Evolutionary conservation across 2,113 vertebrate species (phyloP).

Genomic region (Burhinus oedicnemus): DNA sequence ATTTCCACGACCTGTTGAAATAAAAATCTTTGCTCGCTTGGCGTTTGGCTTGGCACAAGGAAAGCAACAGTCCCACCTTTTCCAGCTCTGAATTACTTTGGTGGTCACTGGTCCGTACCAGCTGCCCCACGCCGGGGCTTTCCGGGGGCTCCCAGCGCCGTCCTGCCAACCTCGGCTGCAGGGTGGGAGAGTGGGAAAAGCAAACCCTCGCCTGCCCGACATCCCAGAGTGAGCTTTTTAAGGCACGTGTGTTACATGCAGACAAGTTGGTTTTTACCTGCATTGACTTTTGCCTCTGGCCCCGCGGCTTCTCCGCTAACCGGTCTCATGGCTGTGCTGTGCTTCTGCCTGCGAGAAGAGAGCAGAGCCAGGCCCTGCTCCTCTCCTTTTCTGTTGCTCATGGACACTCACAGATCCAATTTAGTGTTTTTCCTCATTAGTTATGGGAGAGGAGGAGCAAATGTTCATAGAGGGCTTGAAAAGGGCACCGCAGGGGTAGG

Average conservation of each 20-base stretch:
- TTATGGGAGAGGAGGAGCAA: background rate
- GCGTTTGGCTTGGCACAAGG: background rate
- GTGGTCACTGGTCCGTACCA: background rate
- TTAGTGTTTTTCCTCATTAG: background rate
- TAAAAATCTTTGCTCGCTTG: background rate
- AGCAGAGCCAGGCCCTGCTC: background rate
- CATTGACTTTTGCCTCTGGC: background rate
- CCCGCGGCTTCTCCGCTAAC: background rate
- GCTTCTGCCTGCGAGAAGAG: background rate
- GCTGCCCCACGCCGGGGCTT: background rate
- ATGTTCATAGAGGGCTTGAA: background rate
- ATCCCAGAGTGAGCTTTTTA: background rate
- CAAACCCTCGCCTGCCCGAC: accelerated
- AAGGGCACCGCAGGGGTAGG: background rate
- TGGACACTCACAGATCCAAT: background rate
- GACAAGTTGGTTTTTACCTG: background rate
- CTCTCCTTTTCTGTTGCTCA: background rate
- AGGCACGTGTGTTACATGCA: background rate
- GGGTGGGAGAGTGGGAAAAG: background rate
- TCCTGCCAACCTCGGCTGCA: background rate
- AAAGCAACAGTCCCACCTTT: background rate
- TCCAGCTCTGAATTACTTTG: background rate
- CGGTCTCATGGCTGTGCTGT: background rate
- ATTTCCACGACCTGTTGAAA: background rate
- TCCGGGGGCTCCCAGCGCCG: background rate